Evolutionary conservation across 2,113 vertebrate species (phyloP), one percentile per base, ranked within the genome.

Genomic region (Tragelaphus strepsiceros): DNA sequence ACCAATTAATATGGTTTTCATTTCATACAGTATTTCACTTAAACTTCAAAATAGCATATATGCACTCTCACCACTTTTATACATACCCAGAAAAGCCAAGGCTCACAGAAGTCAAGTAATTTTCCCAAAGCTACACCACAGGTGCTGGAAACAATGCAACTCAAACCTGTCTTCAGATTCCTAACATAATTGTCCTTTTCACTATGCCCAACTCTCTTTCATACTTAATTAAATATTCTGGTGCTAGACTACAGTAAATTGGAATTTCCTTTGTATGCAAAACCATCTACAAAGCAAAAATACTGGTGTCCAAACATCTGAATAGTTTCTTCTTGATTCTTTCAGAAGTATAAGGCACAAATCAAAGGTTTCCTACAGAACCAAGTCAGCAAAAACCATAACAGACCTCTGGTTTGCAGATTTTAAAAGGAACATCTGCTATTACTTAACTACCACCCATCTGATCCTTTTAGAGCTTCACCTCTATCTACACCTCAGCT

Each of bases 361-460:
- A 82, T 24, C 26, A 85, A 93, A 90, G 10, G 11, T 88, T 92
- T 90, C 53, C 13, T 32, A 87, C 10, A 64, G 56, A 93, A 88
- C 17, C 19, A 90, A 94, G 46, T 88, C 74, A 88, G 82, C 28
- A 83, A 32, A 96, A 93, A 89, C 30, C 0, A 35, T 62, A 49
- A 74, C 14, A 95, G 82, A 64, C 61, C 22, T 62, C 64, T 90
- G 49, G 39, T 62, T 56, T 54, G 9, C 46, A 78, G 87, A 86
- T 15, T 93, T 91, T 78, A 82, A 96, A 91, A 96, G 90, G 21
- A 88, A 82, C 90, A 92, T 77, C 91, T 94, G 93, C 35, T 90
- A 26, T 94, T 53, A 86, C 30, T 94, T 88, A 95, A 83, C 85
- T 32, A 87, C 58, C 10, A 64, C 62, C 71, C 59, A 74, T 61